These are phyloP conservation scores for Sebastiscus tertius DNA, from an alignment of 2,797 vertebrate species.

Conservation along the genomic window DNA sequence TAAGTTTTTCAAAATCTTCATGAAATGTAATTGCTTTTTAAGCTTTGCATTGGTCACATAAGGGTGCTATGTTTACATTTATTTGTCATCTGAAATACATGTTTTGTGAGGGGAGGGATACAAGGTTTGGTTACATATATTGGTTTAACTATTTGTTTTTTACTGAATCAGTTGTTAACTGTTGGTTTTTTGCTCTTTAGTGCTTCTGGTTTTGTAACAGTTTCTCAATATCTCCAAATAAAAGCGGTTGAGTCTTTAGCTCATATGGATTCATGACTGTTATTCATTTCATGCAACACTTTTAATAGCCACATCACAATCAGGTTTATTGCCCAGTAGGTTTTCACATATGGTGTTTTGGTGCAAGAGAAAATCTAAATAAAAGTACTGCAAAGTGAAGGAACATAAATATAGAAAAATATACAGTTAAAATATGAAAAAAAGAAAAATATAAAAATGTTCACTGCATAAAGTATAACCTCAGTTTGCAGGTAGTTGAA, in stretches of 20 bases:
- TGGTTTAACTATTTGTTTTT: background rate
- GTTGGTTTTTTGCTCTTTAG: background rate
- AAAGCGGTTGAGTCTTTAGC: conserved; percentile 36
- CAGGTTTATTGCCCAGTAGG: background rate
- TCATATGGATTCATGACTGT: conserved; percentile 21
- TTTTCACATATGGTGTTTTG: background rate
- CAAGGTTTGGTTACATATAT: conserved; percentile 22
- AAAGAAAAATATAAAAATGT: background rate
- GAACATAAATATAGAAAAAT: background rate
- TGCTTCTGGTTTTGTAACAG: conserved; percentile 37
- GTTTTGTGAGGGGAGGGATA: conserved; percentile 15
- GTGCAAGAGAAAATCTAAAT: background rate
- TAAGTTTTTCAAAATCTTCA: conserved; percentile 3
- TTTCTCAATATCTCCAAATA: conserved; percentile 61
- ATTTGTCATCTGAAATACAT: conserved; percentile 23
- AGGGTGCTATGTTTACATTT: conserved; percentile 23
- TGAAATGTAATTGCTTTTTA: conserved; percentile 5
- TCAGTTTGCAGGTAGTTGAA: background rate
- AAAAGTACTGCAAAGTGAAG: background rate
- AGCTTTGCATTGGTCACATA: conserved; percentile 23
- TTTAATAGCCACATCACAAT: background rate
- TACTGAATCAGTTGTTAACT: conserved; percentile 1
- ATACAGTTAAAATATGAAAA: background rate
- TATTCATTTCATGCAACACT: background rate
- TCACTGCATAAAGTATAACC: background rate